Percentiles rank a stretch among this genome's conserved stretches.
These are phyloP conservation scores for Drosophila asahinai DNA, from an alignment of 1,140 invertebrate genomes.

Conservation along the genomic window DNA sequence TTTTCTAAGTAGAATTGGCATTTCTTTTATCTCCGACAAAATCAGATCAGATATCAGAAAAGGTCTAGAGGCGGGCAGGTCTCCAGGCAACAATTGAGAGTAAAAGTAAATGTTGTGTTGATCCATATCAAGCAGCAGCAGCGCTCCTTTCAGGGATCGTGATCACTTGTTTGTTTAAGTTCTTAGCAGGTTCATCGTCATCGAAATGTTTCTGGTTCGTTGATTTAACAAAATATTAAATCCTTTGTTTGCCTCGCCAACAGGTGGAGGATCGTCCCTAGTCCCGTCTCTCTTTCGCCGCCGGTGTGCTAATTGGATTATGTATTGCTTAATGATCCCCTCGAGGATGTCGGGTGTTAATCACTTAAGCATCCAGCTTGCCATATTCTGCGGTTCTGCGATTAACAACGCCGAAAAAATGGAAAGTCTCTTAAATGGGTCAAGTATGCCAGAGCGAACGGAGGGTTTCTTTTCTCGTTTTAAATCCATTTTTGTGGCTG, in stretches of 20 bases:
- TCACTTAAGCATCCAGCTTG: conserved; percentile 55
- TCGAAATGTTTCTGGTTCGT: conserved; percentile 75
- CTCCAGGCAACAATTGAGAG: conserved; percentile 59
- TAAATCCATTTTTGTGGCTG: background rate
- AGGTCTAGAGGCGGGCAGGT: conserved; percentile 20
- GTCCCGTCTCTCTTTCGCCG: background rate
- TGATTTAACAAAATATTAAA: conserved; percentile 75
- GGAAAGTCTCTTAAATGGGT: conserved; percentile 59
- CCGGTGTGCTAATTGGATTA: conserved; percentile 75
- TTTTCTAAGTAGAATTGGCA: conserved; percentile 76
- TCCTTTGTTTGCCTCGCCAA: conserved; percentile 55
- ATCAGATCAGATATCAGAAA: conserved; percentile 78
- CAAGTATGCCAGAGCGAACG: conserved; percentile 6
- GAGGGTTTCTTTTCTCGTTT: background rate
- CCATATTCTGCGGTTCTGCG: conserved; percentile 58
- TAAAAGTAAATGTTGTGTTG: conserved; percentile 77
- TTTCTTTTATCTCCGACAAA: conserved; percentile 58
- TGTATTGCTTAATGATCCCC: conserved; percentile 77
- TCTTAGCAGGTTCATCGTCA: conserved; percentile 72
- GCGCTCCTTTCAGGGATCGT: conserved; percentile 36
- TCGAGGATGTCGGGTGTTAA: conserved; percentile 57
- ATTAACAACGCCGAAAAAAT: conserved; percentile 50
- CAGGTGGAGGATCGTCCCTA: conserved; percentile 63
- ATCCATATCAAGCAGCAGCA: conserved; percentile 44
- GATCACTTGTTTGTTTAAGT: conserved; percentile 80